These are phyloP conservation scores for Lophotis ruficrista DNA, from an alignment of 2,113 vertebrate genomes.

Conservation along the genomic window DNA sequence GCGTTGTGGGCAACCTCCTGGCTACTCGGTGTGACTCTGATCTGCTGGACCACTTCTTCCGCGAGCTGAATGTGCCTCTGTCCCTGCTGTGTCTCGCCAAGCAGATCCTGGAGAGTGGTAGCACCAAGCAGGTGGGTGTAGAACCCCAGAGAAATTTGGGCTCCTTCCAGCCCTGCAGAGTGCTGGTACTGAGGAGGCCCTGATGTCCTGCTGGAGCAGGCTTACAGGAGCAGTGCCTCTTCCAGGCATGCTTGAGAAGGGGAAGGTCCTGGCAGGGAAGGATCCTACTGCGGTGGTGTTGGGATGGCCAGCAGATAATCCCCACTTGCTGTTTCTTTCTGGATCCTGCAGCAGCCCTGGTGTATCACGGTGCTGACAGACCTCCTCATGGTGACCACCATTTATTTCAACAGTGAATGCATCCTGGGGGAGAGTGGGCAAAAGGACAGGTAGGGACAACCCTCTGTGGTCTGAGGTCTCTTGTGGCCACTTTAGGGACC, in stretches of 20 bases:
- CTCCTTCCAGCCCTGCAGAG: not conserved
- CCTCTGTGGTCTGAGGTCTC: not conserved
- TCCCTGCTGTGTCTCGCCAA: conserved; percentile 78
- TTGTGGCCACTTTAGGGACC: not conserved
- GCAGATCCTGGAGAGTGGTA: conserved; percentile 71
- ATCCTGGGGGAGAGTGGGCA: conserved; percentile 46
- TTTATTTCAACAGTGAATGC: conserved; percentile 73
- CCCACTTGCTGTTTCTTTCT: not conserved
- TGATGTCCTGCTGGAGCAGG: not conserved
- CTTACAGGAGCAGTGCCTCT: not conserved
- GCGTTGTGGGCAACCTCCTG: conserved; percentile 80
- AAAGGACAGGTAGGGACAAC: conserved; percentile 68
- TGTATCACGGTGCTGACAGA: conserved; percentile 64
- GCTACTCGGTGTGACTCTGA: conserved; percentile 70
- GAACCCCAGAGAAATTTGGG: not conserved
- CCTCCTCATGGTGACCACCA: conserved; percentile 62
- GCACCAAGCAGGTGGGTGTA: conserved; percentile 76
- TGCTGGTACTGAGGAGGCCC: not conserved
- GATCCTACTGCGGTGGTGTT: accelerated
- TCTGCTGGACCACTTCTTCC: conserved; percentile 66
- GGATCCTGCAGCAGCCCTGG: conserved; percentile 75
- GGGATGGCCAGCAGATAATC: not conserved
- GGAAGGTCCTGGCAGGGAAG: not conserved
- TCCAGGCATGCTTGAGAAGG: not conserved
- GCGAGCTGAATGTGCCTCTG: conserved; percentile 78